Percentiles rank a stretch among this genome's conserved stretches.
These are phyloP conservation scores for Cricetomys ansorgei DNA, from an alignment of 2,113 vertebrate genomes.

Conservation along the genomic window DNA sequence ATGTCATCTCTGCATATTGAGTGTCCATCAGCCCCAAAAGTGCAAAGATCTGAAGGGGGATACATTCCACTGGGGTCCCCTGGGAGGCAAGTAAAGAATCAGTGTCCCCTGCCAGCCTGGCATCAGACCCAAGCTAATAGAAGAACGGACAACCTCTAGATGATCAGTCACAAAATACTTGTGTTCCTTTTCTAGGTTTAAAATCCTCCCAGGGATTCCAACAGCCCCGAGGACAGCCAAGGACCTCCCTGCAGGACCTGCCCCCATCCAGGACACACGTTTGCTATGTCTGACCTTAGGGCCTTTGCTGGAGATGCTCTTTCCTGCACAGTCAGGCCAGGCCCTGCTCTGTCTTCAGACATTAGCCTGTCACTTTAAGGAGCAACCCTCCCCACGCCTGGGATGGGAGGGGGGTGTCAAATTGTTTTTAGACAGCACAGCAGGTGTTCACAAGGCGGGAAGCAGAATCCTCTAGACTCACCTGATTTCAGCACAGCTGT, in stretches of 20 bases:
- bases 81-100: not conserved
- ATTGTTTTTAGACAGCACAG: not conserved
- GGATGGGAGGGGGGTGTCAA: not conserved
- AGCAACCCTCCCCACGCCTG: not conserved
- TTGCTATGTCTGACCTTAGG: not conserved
- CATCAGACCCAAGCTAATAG: not conserved
- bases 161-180: not conserved
- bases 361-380: not conserved
- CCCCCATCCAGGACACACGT: not conserved
- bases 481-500: constrained; percentile 28
- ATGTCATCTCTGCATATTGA: not conserved
- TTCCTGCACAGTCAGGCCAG: not conserved
- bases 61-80: not conserved
- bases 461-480: not conserved
- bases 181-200: not conserved
- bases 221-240: not conserved
- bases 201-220: not conserved
- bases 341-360: not conserved
- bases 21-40: not conserved
- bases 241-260: too few species aligned
- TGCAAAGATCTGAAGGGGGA: not conserved
- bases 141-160: not conserved
- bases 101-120: not conserved
- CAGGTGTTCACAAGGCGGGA: fast-evolving
- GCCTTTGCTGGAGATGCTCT: not conserved